phyloP scores from a whole-genome alignment of 1,140 invertebrate genomes.

The Aphelinus certus region DNA sequence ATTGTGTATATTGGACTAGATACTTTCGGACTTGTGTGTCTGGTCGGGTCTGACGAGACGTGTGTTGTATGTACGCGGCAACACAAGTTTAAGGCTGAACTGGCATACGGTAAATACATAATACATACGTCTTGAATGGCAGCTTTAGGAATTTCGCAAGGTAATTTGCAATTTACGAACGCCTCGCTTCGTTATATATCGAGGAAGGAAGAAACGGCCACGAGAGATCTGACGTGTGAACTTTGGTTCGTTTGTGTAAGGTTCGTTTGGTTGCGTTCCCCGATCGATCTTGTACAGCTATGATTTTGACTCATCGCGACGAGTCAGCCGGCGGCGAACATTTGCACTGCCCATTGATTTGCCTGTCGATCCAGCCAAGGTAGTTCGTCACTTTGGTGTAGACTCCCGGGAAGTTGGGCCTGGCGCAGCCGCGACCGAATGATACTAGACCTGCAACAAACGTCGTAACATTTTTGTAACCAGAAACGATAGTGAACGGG shows the following conservation, averaged over 20 bases:
- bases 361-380: conserved; percentile 68
- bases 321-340: conserved; percentile 59
- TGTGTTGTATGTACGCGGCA: background rate
- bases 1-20: conserved; percentile 55
- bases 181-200: too few species aligned
- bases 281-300: background rate
- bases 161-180: too few species aligned
- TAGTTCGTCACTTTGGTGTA: conserved; percentile 79
- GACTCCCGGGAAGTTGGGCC: conserved; percentile 78
- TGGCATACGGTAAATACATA: too few species aligned
- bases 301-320: background rate
- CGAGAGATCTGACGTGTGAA: background rate
- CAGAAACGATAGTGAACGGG: too few species aligned
- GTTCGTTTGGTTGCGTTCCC: conserved; percentile 13
- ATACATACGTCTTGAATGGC: conserved; percentile 5
- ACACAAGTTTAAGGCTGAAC: too few species aligned
- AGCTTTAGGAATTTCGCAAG: conserved; percentile 4
- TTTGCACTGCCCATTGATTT: conserved; percentile 67
- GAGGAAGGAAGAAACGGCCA: too few species aligned
- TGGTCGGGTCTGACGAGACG: background rate
- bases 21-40: conserved; percentile 26
- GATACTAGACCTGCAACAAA: conserved; percentile 72
- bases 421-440: conserved; percentile 82
- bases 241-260: conserved; percentile 21
- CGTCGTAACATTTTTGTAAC: too few species aligned